These are phyloP conservation scores for Psittacula cyanocephala DNA, from an alignment of 2,113 vertebrate species.

Conservation along the genomic window DNA sequence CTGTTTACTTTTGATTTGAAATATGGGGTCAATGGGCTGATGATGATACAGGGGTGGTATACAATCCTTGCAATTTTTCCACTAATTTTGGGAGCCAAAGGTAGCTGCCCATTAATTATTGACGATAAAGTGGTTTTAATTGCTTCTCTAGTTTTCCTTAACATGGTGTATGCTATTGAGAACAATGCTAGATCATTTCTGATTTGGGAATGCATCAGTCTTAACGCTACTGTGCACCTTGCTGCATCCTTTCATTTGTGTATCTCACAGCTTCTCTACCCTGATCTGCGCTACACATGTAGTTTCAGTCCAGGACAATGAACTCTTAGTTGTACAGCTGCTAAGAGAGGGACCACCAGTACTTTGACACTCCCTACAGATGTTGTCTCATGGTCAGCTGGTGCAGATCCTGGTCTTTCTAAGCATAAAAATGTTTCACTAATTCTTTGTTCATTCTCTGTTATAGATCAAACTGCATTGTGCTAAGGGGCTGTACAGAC, in stretches of 20 bases:
- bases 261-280: neutral
- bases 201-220: neutral
- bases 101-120: neutral
- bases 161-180: neutral
- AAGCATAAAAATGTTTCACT: neutral
- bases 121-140: neutral
- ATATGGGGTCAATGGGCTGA: neutral
- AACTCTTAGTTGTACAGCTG: neutral
- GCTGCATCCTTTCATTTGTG: neutral
- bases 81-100: neutral
- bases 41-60: neutral
- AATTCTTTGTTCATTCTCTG: neutral
- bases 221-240: neutral
- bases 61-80: neutral
- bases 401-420: neutral
- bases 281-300: neutral
- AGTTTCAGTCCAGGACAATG: neutral
- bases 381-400: neutral
- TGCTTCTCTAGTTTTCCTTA: neutral
- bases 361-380: neutral
- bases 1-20: neutral
- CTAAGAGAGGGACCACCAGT: neutral
- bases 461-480: neutral
- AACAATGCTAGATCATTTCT: neutral
- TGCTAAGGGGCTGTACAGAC: neutral